phyloP scores from a whole-genome alignment of 2,113 vertebrate genomes.

The Cottus gobio region DNA sequence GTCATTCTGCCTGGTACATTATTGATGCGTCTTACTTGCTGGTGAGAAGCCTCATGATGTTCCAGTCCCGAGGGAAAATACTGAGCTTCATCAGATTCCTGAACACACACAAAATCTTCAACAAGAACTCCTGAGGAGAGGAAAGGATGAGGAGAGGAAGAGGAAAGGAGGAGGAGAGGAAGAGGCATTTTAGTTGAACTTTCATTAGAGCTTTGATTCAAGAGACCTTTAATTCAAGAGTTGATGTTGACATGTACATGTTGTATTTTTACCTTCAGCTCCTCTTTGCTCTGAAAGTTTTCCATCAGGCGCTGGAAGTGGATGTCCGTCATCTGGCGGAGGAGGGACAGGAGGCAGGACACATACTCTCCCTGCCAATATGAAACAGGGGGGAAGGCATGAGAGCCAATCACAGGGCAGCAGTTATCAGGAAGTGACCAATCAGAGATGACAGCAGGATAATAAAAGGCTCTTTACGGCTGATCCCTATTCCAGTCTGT shows the following conservation, averaged over 20 bases:
- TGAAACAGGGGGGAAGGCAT: constrained; percentile 18
- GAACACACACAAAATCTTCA: constrained; percentile 98
- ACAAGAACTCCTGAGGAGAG: constrained; percentile 89
- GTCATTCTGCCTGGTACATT: no score
- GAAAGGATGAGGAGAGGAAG: not conserved
- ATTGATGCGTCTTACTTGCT: constrained; percentile 89
- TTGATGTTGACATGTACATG: not conserved
- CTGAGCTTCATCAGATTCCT: constrained; percentile 98
- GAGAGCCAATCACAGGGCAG: constrained; percentile 50
- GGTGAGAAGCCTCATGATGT: constrained; percentile 96
- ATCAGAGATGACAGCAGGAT: not conserved
- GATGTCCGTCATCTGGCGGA: constrained; percentile 97
- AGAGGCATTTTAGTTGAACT: not conserved
- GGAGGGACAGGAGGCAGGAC: constrained; percentile 96
- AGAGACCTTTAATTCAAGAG: not conserved
- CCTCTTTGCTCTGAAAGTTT: constrained; percentile 98
- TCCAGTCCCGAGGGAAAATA: constrained; percentile 98
- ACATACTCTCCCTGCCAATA: constrained; percentile 94
- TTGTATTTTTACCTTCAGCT: constrained; percentile 89
- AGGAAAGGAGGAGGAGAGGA: not conserved
- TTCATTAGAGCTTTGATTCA: not conserved
- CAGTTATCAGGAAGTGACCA: not conserved
- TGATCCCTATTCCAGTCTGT: accelerated
- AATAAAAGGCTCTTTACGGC: not conserved
- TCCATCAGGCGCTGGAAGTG: constrained; percentile 97